phyloP scores from a whole-genome alignment of 2,797 vertebrate genomes.

The Sorex maritimensis region DNA sequence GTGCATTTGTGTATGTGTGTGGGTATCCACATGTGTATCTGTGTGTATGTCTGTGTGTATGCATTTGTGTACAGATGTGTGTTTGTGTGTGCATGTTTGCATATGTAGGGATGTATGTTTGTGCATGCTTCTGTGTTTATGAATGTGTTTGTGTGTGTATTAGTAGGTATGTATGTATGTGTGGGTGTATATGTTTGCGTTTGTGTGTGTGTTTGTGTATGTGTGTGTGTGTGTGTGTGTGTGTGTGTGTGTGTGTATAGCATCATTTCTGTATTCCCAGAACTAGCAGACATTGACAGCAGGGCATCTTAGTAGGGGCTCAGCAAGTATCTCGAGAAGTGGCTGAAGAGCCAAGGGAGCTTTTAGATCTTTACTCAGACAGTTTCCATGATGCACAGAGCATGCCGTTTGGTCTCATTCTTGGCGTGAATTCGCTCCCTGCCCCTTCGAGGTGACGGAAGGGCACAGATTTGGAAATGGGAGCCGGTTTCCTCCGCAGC shows the following conservation, averaged over 20 bases:
- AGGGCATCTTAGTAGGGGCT: not conserved
- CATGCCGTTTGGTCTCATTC: accelerated
- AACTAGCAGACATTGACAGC: not conserved
- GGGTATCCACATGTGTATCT: no score
- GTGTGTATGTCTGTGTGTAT: no score
- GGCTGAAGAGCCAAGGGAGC: not conserved
- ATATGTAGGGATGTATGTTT: no score
- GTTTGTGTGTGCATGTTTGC: no score
- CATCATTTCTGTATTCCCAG: not conserved
- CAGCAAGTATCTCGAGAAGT: accelerated
- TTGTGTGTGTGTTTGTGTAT: no score
- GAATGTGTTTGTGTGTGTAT: no score
- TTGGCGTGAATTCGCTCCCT: not conserved
- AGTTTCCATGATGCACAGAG: not conserved
- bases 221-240: not conserved
- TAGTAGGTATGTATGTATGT: no score
- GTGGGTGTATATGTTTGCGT: no score
- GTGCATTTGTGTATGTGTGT: no score
- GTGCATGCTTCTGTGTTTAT: not conserved
- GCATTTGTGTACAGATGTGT: no score
- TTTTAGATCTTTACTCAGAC: not conserved
- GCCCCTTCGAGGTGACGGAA: not conserved
- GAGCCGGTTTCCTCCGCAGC: not conserved
- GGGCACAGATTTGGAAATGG: not conserved
- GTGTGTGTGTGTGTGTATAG: not conserved